Base-by-base conservation (phyloP, 2,113 vertebrate genomes). In the Hemibagrus wyckioides region DNA sequence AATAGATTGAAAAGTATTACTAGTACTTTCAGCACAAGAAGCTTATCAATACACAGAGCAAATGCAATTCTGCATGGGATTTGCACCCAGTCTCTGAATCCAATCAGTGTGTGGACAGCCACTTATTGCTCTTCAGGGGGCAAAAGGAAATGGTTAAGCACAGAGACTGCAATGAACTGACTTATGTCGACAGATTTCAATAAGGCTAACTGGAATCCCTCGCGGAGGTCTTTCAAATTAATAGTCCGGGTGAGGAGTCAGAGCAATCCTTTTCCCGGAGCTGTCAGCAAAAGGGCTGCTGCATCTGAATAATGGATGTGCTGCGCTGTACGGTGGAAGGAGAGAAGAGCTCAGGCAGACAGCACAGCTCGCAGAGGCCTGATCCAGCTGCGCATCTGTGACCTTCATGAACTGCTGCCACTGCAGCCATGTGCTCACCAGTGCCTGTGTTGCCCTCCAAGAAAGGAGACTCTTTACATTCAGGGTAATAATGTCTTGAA, bases 101-200 rank as follows among this genome's bases (percentile, higher is more conserved):
- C 59, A 77, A 76, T 82, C 67, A 67, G 59, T 14, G 48, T 85
- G 39, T 63, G 48, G 79, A 88, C 84, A 88, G 76, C 84, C 81
- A 57, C 82, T 89, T 87, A 88, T 44, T 83, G 80, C 30, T 81
- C 50, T 69, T 85, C 28, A 11, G 54, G 56, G 83, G 48, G 57
- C 76, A 75, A 80, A 36, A 80, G 54, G 73, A 83, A 89, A 82
- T 28, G 69, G 85, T 83, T 86, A 88, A 87, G 75, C 86, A 85
- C 48, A 28, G 59, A 80, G 59, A 88, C 41, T 82, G 82, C 59
- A 86, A 36, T 39, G 75, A 84, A 81, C 73, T 86, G 75, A 86
- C 89, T 87, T 76, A 65, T 87, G 87, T 79, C 6, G 76, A 85
- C 85, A 90, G 57, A 82, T 92, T 91, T 90, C 88, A 89, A 85